Base-by-base conservation (phyloP, 2,113 vertebrate genomes). In the Edolisoma coerulescens region DNA sequence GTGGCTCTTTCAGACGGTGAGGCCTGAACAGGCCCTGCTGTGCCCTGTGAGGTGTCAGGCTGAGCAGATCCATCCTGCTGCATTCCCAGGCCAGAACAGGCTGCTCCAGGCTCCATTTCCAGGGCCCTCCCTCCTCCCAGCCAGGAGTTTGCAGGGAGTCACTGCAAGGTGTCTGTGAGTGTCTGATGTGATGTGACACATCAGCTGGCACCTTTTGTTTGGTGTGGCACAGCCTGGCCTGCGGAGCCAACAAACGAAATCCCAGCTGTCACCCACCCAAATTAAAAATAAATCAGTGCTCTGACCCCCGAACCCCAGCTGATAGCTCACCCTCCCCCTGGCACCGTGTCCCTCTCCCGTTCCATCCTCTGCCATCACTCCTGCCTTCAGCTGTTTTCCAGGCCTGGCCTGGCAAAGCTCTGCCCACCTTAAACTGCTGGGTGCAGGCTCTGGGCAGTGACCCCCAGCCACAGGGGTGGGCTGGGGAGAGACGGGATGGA, bases 211-310 rank as follows among this genome's bases (percentile, higher is more conserved):
- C 69, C 24, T 78, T 49, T 23, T 73, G 87, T 50, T 56, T 35
- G 84, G 73, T 5, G 64, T 12, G 71, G 47, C 87, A 87, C 49
- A 27, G 81, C 61, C 90, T 86, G 71, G 28, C 45, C n/a, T 17
- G 90, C 9, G 15, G 67, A 82, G 91, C 59, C 75, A 89, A 53
- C 49, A 65, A 89, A 69, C 49, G 76, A 97, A 96, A 94, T 95
- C 92, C 87, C 90, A 45, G 60, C 59, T 94, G 88, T 49, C 92
- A 84, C 32, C 26, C 75, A 44, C 15, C 70, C 76, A 86, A 95
- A 96, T 93, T 95, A 84, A 95, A 97, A 93, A 92, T 70, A 93
- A 97, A 95, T 95, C 90, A 95, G 56, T 35, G 35, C 14, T 1
- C 26, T 79, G 64, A 87, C 78, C 96, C 89, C 39, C 11, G 33